A percentile compares a stretch with the other conserved stretches of the same genome.
These are phyloP conservation scores for Panonychus citri DNA, from an alignment of 1,140 invertebrate genomes.

Conservation along the genomic window DNA sequence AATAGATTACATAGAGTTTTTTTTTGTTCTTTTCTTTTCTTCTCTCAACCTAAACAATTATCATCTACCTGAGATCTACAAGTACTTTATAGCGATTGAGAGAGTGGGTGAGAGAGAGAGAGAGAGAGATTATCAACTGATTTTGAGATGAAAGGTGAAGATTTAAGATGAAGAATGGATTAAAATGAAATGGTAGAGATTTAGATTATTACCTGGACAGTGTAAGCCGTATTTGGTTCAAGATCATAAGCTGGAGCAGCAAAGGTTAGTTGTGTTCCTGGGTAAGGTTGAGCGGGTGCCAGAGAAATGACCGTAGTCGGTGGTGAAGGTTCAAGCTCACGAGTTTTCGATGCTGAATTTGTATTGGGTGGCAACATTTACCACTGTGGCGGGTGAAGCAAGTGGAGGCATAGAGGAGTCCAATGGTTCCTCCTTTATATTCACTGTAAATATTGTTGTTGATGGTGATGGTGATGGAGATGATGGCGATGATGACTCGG, in stretches of 20 bases:
- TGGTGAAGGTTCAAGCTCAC: constrained; percentile 10
- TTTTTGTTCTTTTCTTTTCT: too few relatives aligned
- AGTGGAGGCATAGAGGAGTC: constrained; percentile 8
- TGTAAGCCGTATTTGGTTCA: constrained; percentile 3
- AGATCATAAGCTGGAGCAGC: constrained; percentile 10
- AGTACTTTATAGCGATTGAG: too few relatives aligned
- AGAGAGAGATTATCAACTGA: not conserved
- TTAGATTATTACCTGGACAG: constrained; percentile 11
- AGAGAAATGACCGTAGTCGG: constrained; percentile 10
- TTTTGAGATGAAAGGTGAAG: too few relatives aligned
- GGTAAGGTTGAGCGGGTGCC: constrained; percentile 11
- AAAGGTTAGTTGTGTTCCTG: constrained; percentile 10
- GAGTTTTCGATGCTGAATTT: not conserved
- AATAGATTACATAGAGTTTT: too few relatives aligned
- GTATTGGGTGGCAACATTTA: not conserved
- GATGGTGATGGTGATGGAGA: not conserved
- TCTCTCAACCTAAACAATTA: too few relatives aligned
- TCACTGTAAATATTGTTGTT: not conserved
- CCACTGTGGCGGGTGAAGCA: constrained; percentile 6
- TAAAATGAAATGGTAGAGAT: too few relatives aligned
- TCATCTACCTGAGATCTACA: too few relatives aligned
- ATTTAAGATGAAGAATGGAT: not conserved
- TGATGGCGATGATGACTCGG: not conserved
- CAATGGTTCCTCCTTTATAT: constrained; percentile 8
- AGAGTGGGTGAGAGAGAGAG: not conserved